Conservation (phyloP, 2,797 vertebrate species). For the Salmo trutta region DNA sequence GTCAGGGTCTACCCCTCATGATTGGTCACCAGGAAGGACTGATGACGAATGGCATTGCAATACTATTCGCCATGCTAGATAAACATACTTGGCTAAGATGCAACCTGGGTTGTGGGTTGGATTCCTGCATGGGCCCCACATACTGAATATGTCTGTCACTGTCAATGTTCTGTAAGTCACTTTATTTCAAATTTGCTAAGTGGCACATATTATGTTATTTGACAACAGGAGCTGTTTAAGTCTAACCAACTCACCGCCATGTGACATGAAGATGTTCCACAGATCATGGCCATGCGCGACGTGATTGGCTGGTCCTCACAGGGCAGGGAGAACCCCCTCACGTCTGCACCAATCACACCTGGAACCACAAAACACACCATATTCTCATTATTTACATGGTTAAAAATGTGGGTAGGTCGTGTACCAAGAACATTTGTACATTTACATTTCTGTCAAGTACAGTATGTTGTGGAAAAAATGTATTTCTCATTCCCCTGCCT, state of each 20-base stretch:
- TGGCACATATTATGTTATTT: too few species aligned
- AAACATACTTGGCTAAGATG: neutral
- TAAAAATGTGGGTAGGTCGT: too few species aligned
- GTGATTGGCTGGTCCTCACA: constrained; percentile 87
- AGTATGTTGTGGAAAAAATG: too few species aligned
- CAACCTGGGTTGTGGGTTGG: constrained; percentile 19
- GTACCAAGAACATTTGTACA: too few species aligned
- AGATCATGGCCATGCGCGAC: constrained; percentile 89
- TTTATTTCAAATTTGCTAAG: too few species aligned
- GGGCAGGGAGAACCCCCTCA: constrained; percentile 81
- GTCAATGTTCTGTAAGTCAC: neutral
- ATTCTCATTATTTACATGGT: neutral
- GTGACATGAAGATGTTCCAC: constrained; percentile 96
- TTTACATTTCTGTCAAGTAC: too few species aligned
- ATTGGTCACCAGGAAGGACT: neutral
- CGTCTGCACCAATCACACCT: constrained; percentile 94
- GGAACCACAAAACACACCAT: constrained; percentile 12
- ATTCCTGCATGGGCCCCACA: neutral
- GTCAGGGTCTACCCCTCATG: neutral
- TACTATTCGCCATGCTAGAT: too few species aligned
- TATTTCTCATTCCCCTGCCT: too few species aligned
- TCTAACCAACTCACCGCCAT: constrained; percentile 85
- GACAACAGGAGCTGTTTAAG: too few species aligned
- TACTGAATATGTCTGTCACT: too few species aligned
- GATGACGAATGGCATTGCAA: neutral